Evolutionary conservation across 2,113 vertebrate genomes (phyloP).

Genomic region (Caranx melampygus): DNA sequence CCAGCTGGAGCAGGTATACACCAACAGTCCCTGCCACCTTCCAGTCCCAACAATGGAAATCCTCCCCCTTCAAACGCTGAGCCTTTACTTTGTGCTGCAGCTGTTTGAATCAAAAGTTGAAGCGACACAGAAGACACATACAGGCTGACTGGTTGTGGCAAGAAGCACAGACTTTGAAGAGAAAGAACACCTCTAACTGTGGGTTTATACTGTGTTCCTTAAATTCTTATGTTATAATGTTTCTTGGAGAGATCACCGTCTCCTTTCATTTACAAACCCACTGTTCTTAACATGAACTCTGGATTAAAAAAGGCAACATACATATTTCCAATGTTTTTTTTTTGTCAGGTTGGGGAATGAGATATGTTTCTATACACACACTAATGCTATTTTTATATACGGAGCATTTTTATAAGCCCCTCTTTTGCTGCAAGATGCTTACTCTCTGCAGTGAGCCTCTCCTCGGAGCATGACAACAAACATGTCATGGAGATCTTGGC

Average conservation of each 20-base stretch:
- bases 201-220: not conserved
- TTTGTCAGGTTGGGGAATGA: not conserved
- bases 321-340: too few relatives aligned
- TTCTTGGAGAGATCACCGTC: too few relatives aligned
- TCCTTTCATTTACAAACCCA: too few relatives aligned
- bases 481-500: constrained; percentile 42
- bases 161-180: too few relatives aligned
- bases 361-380: not conserved
- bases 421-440: constrained; percentile 13
- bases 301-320: not conserved
- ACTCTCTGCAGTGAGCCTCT: constrained; percentile 32
- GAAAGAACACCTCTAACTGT: not conserved
- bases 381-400: not conserved
- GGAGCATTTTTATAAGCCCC: constrained; percentile 17
- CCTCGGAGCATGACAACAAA: constrained; percentile 62
- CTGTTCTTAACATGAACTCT: too few relatives aligned
- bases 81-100: not conserved
- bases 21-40: not conserved
- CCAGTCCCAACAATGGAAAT: not conserved
- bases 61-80: too few relatives aligned
- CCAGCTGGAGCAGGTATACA: not conserved
- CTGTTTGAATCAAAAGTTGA: not conserved
- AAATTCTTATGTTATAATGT: too few relatives aligned
- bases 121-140: too few relatives aligned
- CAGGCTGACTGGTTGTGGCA: not conserved